A percentile compares a stretch with the other conserved stretches of the same genome.
Conservation (phyloP, 2,113 vertebrate species). For the Motacilla alba region DNA sequence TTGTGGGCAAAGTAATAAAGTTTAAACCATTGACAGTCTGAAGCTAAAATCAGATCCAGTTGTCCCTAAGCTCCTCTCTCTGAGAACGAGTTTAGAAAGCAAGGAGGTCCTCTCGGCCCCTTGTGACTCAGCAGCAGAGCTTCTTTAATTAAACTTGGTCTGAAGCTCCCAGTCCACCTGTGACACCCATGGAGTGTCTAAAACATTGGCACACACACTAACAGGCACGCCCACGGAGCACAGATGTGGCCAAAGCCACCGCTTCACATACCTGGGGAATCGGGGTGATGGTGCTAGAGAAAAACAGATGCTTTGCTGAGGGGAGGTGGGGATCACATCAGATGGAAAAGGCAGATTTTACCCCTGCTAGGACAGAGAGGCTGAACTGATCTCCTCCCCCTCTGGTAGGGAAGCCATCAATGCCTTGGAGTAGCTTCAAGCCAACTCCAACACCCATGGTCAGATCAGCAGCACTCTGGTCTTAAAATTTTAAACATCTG, state of each 20-base stretch:
- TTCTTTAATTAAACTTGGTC: not conserved
- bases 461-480: not conserved
- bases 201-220: fast-evolving
- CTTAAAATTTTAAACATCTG: not conserved
- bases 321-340: not conserved
- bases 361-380: not conserved
- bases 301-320: not conserved
- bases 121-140: not conserved
- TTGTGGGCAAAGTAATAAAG: not conserved
- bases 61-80: not conserved
- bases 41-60: not conserved
- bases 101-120: fast-evolving
- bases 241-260: not conserved
- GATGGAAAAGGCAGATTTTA: not conserved
- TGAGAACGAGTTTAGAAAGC: not conserved
- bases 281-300: not conserved
- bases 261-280: not conserved
- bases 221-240: not conserved
- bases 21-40: not conserved
- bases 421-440: not conserved
- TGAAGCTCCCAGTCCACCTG: not conserved
- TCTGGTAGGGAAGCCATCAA: fast-evolving
- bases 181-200: not conserved
- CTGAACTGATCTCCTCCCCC: not conserved
- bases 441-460: fast-evolving